Percentiles rank a stretch among this genome's conserved stretches.
Evolutionary conservation across 2,113 vertebrate species (phyloP).

Genomic region (Coturnix japonica): DNA sequence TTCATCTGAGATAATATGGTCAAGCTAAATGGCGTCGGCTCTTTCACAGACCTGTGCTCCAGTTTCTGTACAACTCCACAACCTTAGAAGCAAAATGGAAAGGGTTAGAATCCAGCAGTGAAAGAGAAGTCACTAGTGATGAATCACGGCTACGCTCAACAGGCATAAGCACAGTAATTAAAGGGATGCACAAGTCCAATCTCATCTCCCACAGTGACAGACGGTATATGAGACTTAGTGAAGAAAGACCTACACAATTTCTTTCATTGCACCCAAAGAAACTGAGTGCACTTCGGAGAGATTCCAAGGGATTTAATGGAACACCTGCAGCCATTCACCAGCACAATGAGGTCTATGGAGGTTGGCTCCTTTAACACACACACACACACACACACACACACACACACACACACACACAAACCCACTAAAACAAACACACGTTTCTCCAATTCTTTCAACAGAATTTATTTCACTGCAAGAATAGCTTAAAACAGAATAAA

Average conservation of each 20-base stretch:
- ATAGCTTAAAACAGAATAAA: not conserved
- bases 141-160: not conserved
- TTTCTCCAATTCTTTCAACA: not conserved
- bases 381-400: not conserved
- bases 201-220: not conserved
- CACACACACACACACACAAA: not conserved
- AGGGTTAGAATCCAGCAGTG: not conserved
- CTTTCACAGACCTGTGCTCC: not conserved
- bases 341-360: not conserved
- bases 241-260: not conserved
- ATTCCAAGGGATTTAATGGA: not conserved
- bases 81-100: fast-evolving
- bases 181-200: not conserved
- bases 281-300: not conserved
- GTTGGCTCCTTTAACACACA: not conserved
- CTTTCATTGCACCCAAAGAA: not conserved
- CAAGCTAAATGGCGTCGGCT: fast-evolving
- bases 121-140: not conserved
- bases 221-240: not conserved
- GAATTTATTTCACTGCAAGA: not conserved
- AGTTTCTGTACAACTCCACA: not conserved
- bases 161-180: not conserved
- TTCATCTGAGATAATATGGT: fast-evolving
- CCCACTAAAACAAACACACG: not conserved
- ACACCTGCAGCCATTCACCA: not conserved